These are phyloP conservation scores for Arenaria interpres DNA, from an alignment of 2,113 vertebrate genomes.

Conservation along the genomic window DNA sequence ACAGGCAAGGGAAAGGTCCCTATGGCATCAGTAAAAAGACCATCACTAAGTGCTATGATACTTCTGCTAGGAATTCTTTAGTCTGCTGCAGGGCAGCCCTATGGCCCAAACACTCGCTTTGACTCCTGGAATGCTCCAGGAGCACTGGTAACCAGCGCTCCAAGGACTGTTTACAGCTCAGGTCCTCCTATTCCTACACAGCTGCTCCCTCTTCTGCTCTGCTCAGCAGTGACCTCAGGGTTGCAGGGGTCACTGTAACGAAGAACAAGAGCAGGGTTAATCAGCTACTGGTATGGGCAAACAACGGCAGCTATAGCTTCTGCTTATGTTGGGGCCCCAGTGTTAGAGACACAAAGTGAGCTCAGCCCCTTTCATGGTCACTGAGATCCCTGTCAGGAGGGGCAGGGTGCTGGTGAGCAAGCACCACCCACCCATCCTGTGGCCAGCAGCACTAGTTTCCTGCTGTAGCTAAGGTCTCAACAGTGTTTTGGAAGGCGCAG, in stretches of 20 bases:
- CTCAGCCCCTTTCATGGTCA: background rate
- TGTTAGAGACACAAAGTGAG: background rate
- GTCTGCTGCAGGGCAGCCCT: background rate
- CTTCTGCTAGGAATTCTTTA: background rate
- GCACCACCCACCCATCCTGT: background rate
- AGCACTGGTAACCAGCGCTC: background rate
- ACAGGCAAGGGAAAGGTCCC: background rate
- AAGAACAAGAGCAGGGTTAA: slow-evolving; percentile 23
- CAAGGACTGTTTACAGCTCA: background rate
- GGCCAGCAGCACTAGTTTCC: background rate
- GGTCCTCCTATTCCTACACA: background rate
- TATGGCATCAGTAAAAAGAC: background rate
- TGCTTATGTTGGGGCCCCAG: background rate
- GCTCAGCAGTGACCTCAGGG: background rate
- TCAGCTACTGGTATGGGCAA: background rate
- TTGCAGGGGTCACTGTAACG: background rate
- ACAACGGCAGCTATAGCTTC: background rate
- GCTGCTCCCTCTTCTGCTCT: background rate
- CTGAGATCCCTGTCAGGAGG: background rate
- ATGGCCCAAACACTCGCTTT: background rate
- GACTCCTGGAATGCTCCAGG: background rate
- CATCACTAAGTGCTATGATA: background rate
- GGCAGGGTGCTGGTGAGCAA: background rate
- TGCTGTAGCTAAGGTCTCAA: background rate
- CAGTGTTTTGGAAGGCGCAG: background rate